Base-by-base conservation (phyloP, 2,888 invertebrate species). In the Diaperis boleti region DNA sequence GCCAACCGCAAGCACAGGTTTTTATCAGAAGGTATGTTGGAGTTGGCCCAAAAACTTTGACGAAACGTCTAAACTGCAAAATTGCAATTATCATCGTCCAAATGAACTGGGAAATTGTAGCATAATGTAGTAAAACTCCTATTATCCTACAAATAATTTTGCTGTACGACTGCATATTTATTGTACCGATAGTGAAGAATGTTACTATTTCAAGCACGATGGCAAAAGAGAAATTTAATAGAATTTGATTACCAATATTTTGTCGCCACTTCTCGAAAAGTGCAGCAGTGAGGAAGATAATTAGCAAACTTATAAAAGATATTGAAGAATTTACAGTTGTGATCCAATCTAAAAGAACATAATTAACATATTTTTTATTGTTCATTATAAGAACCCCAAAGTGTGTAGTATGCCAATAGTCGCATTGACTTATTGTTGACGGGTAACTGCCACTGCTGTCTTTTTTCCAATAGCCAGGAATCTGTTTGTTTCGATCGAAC, bases 41-140 rank as follows among this genome's bases (percentile, higher is more conserved):
- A 11, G 84, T 85, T 31, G 85, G 83, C 0, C 86, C 85, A 42
- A 89, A 83, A 1, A 89, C 88, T 70, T 86, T 82, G 11, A 90
- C 90, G 67, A 89, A 75, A 31, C 88, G 82, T 50, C 88, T 83
- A 72, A 90, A 90, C 49, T 90, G 89, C 31, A 90, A 74, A 0
- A 88, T 82, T 1, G 88, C 89, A 44, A 89, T 88, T 1, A 90
- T 87, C 35, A 90, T 76, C 89, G 90, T 90, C 91, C 90, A 91
- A 70, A 87, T 86, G 75, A 90, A 90, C 1, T 89, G 87, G 0
- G 88, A 85, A 7, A 90, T 74, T 22, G 89, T 83, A 6, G 88
- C 84, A 75, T 89, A 90, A 74, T 90, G 90, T n/a, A 90, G 74
- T 8, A 84, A 69, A 0, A 86, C 83, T 0, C 89, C 89, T 0